These are phyloP conservation scores for Neoarius graeffei DNA, from an alignment of 2,113 vertebrate species.

Conservation along the genomic window DNA sequence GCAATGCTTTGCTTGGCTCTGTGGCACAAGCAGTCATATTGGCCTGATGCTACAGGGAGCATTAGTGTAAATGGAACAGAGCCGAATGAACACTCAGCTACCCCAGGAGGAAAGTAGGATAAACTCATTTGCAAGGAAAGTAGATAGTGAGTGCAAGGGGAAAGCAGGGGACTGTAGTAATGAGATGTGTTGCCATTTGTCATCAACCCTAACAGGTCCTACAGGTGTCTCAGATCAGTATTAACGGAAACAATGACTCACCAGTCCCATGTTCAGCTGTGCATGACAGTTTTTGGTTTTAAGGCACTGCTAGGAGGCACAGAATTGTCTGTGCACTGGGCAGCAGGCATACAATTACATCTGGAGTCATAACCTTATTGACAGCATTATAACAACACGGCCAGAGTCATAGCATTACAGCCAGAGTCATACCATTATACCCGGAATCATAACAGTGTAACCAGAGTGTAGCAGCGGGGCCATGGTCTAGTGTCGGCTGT, in stretches of 20 bases:
- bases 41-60: conserved; percentile 20
- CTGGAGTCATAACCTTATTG: neutral
- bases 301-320: neutral
- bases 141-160: neutral
- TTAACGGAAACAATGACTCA: neutral
- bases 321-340: neutral
- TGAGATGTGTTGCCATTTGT: neutral
- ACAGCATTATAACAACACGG: neutral
- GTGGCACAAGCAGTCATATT: conserved; percentile 9
- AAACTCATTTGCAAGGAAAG: conserved; percentile 33
- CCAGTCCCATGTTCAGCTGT: neutral
- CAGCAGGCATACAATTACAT: too few species aligned
- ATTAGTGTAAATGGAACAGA: conserved; percentile 27
- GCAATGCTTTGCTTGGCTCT: neutral
- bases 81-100: conserved; percentile 24
- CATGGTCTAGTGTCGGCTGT: too few species aligned
- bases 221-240: neutral
- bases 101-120: conserved; percentile 25
- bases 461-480: too few species aligned
- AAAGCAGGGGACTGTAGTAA: neutral
- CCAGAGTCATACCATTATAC: neutral
- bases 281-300: neutral
- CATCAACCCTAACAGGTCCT: neutral
- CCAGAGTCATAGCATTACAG: neutral
- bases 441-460: neutral